A percentile compares a stretch with the other conserved stretches of the same genome.
These are phyloP conservation scores for Leptura quadrifasciata DNA, from an alignment of 2,888 invertebrate genomes.

Conservation along the genomic window DNA sequence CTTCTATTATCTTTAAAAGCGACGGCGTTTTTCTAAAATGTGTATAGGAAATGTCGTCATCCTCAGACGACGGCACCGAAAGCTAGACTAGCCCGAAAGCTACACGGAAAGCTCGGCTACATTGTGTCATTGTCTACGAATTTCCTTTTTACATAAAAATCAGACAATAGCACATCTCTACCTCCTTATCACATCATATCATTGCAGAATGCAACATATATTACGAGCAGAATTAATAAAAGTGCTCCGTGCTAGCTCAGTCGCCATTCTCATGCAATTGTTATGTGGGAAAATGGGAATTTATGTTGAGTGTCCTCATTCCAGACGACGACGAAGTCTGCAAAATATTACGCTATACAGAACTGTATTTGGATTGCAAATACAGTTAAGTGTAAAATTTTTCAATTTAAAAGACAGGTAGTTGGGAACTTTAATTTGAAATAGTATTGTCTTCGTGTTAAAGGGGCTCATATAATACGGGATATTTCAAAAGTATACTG, in stretches of 20 bases:
- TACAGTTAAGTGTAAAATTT: not conserved
- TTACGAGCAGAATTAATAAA: slow-evolving; percentile 41
- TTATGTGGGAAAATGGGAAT: slow-evolving; percentile 34
- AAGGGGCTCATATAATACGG: too few relatives aligned
- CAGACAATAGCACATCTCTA: slow-evolving; percentile 59
- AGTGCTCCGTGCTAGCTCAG: slow-evolving; percentile 25
- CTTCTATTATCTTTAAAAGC: slow-evolving; percentile 58
- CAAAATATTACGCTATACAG: slow-evolving; percentile 10
- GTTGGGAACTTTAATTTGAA: too few relatives aligned
- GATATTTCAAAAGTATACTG: too few relatives aligned
- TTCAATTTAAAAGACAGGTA: too few relatives aligned
- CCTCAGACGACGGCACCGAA: slow-evolving; percentile 40
- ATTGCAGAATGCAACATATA: slow-evolving; percentile 37
- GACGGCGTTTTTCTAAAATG: slow-evolving; percentile 45
- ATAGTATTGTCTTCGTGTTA: too few relatives aligned
- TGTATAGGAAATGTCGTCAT: slow-evolving; percentile 51
- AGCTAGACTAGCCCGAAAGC: slow-evolving; percentile 43
- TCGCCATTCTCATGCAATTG: slow-evolving; percentile 31
- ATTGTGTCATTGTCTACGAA: slow-evolving; percentile 62
- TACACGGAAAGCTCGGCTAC: slow-evolving; percentile 47
- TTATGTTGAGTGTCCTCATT: slow-evolving; percentile 13
- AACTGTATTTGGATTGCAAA: not conserved
- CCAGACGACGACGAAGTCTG: slow-evolving; percentile 10
- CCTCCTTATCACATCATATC: slow-evolving; percentile 50
- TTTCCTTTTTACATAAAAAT: slow-evolving; percentile 61